Percentiles rank a stretch among this genome's conserved stretches.
phyloP scores from a whole-genome alignment of 1,140 invertebrate species.

The Heliconius hermathena region DNA sequence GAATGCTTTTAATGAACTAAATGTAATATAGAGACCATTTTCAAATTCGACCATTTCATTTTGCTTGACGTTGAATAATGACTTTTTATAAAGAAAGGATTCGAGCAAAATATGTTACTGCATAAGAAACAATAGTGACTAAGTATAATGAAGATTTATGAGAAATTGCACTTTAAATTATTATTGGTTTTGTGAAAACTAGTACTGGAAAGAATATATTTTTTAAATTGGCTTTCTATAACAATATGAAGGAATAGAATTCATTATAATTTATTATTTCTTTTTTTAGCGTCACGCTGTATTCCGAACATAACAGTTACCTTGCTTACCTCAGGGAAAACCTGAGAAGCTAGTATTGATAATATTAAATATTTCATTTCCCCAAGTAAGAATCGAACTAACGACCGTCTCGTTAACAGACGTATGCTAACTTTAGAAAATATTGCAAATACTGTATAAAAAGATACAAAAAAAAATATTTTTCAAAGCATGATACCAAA shows the following conservation, averaged over 20 bases:
- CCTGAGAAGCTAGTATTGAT: too few species aligned
- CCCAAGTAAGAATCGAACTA: too few species aligned
- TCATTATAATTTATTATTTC: too few species aligned
- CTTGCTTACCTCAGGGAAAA: too few species aligned
- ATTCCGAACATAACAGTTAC: too few species aligned
- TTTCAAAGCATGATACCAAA: not conserved
- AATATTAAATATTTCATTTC: too few species aligned
- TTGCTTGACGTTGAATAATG: not conserved
- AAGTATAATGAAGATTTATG: slow-evolving; percentile 51
- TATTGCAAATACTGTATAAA: too few species aligned
- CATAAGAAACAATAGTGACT: slow-evolving; percentile 45
- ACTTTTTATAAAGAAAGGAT: not conserved
- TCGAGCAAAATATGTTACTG: slow-evolving; percentile 45
- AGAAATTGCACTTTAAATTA: slow-evolving; percentile 11
- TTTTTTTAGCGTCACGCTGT: too few species aligned
- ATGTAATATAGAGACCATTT: not conserved
- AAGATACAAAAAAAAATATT: too few species aligned
- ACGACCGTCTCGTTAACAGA: too few species aligned
- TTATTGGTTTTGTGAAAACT: not conserved
- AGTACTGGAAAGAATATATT: not conserved
- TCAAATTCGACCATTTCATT: not conserved
- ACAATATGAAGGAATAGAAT: too few species aligned
- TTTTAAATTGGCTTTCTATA: not conserved
- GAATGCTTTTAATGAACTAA: slow-evolving; percentile 29
- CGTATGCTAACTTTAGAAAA: too few species aligned